phyloP scores from a whole-genome alignment of 2,113 vertebrate genomes.

The Anas platyrhynchos region DNA sequence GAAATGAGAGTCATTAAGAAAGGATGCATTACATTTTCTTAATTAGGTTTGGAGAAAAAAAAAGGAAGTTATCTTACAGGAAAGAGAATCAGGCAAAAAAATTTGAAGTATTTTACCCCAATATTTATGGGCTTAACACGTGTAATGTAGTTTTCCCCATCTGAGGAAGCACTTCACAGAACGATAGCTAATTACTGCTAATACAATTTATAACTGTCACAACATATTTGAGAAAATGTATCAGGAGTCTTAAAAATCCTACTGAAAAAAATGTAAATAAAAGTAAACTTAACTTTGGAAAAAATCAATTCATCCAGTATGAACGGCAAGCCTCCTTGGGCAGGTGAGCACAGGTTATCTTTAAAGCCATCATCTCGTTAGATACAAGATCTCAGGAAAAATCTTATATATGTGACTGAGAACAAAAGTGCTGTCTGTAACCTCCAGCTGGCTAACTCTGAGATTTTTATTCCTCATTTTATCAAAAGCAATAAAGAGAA shows the following conservation, averaged over 20 bases:
- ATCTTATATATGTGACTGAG: neutral
- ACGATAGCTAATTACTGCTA: neutral
- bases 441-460: neutral
- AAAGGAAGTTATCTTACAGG: slow-evolving; percentile 3
- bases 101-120: neutral
- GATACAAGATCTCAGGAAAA: neutral
- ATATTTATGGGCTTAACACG: neutral
- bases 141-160: neutral
- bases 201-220: neutral
- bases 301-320: neutral
- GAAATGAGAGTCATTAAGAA: slow-evolving; percentile 53
- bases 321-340: neutral
- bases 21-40: slow-evolving; percentile 39
- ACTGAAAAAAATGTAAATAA: neutral
- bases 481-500: neutral
- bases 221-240: neutral
- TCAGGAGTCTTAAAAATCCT: neutral
- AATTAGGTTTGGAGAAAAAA: slow-evolving; percentile 8
- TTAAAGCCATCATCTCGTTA: neutral
- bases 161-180: neutral
- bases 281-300: neutral
- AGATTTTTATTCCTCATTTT: neutral
- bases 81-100: slow-evolving; percentile 22
- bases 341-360: rapidly evolving
- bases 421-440: neutral